Percentiles rank a stretch among this genome's conserved stretches.
These are phyloP conservation scores for Nothobranchius kuhntae DNA, from an alignment of 2,113 vertebrate genomes.

Conservation along the genomic window DNA sequence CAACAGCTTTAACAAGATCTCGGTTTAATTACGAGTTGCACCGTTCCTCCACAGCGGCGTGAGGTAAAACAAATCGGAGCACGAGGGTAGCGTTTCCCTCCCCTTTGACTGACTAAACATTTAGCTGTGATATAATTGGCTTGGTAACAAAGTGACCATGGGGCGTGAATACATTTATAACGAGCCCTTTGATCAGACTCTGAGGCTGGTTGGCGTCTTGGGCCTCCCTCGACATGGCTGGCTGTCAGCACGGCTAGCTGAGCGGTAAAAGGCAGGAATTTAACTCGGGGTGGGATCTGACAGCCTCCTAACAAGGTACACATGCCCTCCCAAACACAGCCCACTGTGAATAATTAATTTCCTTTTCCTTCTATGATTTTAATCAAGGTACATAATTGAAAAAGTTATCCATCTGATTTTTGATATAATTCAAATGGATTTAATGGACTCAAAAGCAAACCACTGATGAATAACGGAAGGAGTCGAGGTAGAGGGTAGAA, in stretches of 20 bases:
- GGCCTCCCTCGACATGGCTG: slow-evolving; percentile 40
- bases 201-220: slow-evolving; percentile 29
- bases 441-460: not conserved
- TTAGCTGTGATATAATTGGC: slow-evolving; percentile 68
- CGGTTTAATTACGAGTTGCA: too few relatives aligned
- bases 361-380: not conserved
- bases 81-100: slow-evolving; percentile 40
- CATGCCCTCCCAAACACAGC: slow-evolving; percentile 4
- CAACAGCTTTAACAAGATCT: too few relatives aligned
- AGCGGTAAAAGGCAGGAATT: slow-evolving; percentile 37
- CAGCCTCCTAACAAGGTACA: slow-evolving; percentile 4
- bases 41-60: slow-evolving; percentile 42
- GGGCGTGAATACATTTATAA: slow-evolving; percentile 61
- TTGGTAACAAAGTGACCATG: slow-evolving; percentile 65
- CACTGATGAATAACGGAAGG: too few relatives aligned
- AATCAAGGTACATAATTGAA: slow-evolving; percentile 9
- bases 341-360: slow-evolving; percentile 13
- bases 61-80: slow-evolving; percentile 53
- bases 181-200: slow-evolving; percentile 59
- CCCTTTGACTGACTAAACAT: slow-evolving; percentile 65
- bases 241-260: slow-evolving; percentile 48
- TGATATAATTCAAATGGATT: not conserved
- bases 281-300: slow-evolving; percentile 25
- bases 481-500: too few relatives aligned
- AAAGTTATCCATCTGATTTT: not conserved